phyloP scores from a whole-genome alignment of 1,140 invertebrate species.

The Bombus terrestris region DNA sequence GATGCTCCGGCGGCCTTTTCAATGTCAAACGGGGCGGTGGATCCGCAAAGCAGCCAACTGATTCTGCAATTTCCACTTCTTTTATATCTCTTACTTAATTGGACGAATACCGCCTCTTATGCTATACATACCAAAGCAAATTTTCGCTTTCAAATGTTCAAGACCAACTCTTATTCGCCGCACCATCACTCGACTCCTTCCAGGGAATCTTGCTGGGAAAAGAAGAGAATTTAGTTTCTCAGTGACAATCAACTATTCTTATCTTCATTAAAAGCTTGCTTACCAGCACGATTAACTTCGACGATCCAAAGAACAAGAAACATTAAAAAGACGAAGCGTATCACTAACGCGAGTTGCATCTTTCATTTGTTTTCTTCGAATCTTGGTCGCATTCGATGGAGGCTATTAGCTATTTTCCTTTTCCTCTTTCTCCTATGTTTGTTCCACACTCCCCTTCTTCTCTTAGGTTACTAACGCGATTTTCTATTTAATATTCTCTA shows the following conservation, averaged over 20 bases:
- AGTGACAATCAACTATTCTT: not conserved
- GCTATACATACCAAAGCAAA: slow-evolving; percentile 78
- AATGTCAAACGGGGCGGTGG: slow-evolving; percentile 74
- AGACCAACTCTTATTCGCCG: slow-evolving; percentile 64
- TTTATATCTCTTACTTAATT: not conserved
- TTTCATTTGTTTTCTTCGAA: slow-evolving; percentile 17
- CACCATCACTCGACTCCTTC: slow-evolving; percentile 72
- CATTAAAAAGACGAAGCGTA: not conserved
- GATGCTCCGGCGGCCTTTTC: slow-evolving; percentile 81
- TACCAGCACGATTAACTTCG: not conserved
- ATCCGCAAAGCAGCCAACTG: slow-evolving; percentile 81
- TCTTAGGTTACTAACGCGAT: not conserved
- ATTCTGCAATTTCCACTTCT: slow-evolving; percentile 70
- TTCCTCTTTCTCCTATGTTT: not conserved
- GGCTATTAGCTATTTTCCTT: not conserved
- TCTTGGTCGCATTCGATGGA: slow-evolving; percentile 4
- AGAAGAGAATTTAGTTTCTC: not conserved
- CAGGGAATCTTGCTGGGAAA: slow-evolving; percentile 68
- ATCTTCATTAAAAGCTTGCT: not conserved
- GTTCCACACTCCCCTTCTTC: not conserved
- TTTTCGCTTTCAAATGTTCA: slow-evolving; percentile 71
- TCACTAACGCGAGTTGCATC: slow-evolving; percentile 27
- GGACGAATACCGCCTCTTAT: not conserved
- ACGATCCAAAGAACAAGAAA: not conserved
- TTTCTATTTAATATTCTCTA: not conserved